phyloP scores from a whole-genome alignment of 2,888 invertebrate species.

The Notocelia uddmanniana region DNA sequence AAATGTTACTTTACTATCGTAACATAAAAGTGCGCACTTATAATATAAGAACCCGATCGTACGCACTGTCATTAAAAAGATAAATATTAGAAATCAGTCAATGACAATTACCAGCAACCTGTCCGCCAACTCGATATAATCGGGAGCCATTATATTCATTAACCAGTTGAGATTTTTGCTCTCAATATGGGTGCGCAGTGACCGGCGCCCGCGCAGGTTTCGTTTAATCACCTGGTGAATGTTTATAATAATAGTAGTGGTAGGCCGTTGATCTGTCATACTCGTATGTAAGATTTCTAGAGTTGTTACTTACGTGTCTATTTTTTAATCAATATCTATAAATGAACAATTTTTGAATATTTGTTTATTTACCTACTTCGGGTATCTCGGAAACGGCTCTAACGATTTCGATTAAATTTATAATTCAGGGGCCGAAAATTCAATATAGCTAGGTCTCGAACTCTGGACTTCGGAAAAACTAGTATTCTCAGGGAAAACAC shows the following conservation, averaged over 20 bases:
- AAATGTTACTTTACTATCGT: too few relatives aligned
- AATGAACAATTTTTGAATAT: too few relatives aligned
- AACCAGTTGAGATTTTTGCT: slow-evolving; percentile 38
- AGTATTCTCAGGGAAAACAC: too few relatives aligned
- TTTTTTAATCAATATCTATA: too few relatives aligned
- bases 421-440: too few relatives aligned
- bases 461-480: too few relatives aligned
- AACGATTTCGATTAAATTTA: too few relatives aligned
- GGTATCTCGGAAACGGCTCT: too few relatives aligned
- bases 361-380: too few relatives aligned
- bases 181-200: slow-evolving; percentile 28
- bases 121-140: slow-evolving; percentile 36
- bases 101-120: slow-evolving; percentile 37
- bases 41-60: background rate
- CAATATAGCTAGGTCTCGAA: too few relatives aligned
- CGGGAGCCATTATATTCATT: slow-evolving; percentile 19
- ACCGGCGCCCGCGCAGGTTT: slow-evolving; percentile 20
- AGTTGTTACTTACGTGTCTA: too few relatives aligned
- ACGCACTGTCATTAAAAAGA: slow-evolving; percentile 32
- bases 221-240: slow-evolving; percentile 29
- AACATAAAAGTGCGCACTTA: background rate
- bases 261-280: background rate
- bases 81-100: slow-evolving; percentile 43
- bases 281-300: too few relatives aligned
- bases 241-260: slow-evolving; percentile 21